Base-by-base conservation (phyloP, 92 coral and sea anemone genomes). In the Chrysogorgia sp. region DNA sequence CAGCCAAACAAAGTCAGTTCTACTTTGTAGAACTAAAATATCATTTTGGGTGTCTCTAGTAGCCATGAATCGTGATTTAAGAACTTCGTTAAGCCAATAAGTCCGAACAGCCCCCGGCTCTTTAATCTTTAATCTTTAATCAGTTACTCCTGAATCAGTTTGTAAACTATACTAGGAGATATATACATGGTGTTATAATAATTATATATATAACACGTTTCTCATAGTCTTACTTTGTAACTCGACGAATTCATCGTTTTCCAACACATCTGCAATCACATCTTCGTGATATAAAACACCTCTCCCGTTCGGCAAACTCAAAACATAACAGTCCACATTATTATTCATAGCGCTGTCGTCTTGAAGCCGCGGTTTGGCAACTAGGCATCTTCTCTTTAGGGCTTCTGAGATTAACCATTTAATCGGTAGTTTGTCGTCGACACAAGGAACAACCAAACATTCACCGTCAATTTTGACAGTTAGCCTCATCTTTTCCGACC, bases 371-470 rank as follows among this genome's bases (percentile, higher is more conserved):
- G n/a, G n/a, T n/a, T n/a, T n/a, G n/a, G n/a, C n/a, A n/a, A n/a
- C n/a, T n/a, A n/a, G n/a, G n/a, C n/a, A n/a, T 29, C 58, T 30
- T 17, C 79, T 33, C 20, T 82, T 81, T 0, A 86, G 26, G 2
- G 96, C 83, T 75, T 94, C 97, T 34, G 82, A 80, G 0, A 87
- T 85, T 37, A 94, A 79, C 97, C 96, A 92, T 41, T 59, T 64
- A 30, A 94, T 28, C 3, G 86, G 61, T 33, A 71, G 67, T 9
- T 52, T 65, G 48, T 88, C 90, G 1, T 85, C 84, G 0, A 81
- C 83, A 53, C 96, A 92, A 0, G 98, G 97, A 58, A 94, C 76
- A 9, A 94, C 91, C 55, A 85, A 58, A 90, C 98, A 94, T 78
- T 89, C 79, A 5, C 77, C 84, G 31, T 76, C 81, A 24, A 83